Evolutionary conservation across 1,140 invertebrate species (phyloP), one percentile per base, ranked within the genome.

Genomic region (Bombus superbus): DNA sequence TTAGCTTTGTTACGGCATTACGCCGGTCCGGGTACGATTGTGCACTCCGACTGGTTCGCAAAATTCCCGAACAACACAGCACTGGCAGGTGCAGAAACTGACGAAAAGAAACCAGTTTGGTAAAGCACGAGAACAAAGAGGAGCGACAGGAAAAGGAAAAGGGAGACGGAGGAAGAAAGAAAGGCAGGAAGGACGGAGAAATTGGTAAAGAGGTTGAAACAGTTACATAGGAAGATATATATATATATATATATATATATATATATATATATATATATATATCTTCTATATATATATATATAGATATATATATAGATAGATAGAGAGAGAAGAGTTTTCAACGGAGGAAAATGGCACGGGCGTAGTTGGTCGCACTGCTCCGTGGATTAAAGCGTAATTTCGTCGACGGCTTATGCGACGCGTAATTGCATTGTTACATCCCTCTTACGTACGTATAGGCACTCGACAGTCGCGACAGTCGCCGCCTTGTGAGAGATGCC

Each of bases 341-440:
- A 78, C 76, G 53, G 76, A 76, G 59, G 78, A 82, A 71, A 89
- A 82, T 76, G 79, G 78, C 74, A 66, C 40, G 66, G 66, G 32
- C 75, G 75, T 83, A 73, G 75, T 84, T 57, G 82, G 81, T 86
- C 73, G 85, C 81, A n/a, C 74, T 80, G 71, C 81, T 64, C 44
- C 79, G 73, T 82, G 92, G 93, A 94, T 94, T 94, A 94, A 94
- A 94, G 91, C 92, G 93, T 94, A 94, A 94, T 94, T 94, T 94
- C 88, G 93, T 92, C 93, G 91, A 84, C 92, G 93, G 94, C 93
- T 93, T 94, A 94, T 92, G 93, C 93, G 91, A 93, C 90, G 90
- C 92, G 92, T 94, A 94, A 94, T 94, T 94, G 93, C 93, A 92
- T 94, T 94, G 94, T 94, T 94, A 94, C 93, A 93, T 90, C 92